Conservation (phyloP, 2,888 invertebrate genomes). For the Adelphocoris suturalis region DNA sequence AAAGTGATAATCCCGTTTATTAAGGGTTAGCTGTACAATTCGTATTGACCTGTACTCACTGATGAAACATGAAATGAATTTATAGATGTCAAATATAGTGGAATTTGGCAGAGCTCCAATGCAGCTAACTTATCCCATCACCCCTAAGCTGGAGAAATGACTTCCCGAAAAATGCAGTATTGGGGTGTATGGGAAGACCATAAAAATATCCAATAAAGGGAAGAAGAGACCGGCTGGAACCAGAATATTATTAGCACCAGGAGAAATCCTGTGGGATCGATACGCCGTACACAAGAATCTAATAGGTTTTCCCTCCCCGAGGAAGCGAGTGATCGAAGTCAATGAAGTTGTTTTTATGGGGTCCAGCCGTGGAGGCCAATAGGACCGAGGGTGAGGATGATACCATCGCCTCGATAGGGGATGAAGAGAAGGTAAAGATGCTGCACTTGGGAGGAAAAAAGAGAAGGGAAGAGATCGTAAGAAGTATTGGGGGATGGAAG, state of each 20-base stretch:
- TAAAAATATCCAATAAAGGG: conserved; percentile 67
- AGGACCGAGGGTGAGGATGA: conserved; percentile 59
- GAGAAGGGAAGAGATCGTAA: conserved; percentile 57
- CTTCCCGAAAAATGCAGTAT: background rate
- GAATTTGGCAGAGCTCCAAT: too few relatives aligned
- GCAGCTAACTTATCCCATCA: too few relatives aligned
- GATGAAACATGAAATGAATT: background rate
- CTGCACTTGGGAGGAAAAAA: conserved; percentile 58
- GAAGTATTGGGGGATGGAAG: conserved; percentile 61
- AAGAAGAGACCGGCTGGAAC: conserved; percentile 56
- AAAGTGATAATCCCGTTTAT: too few relatives aligned
- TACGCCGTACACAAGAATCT: conserved; percentile 61
- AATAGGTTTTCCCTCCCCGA: conserved; percentile 57
- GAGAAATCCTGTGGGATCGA: conserved; percentile 67
- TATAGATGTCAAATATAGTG: too few relatives aligned
- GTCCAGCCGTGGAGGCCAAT: conserved; percentile 16
- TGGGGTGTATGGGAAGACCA: background rate
- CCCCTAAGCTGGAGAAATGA: background rate
- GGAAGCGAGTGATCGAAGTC: conserved; percentile 68
- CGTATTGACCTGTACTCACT: too few relatives aligned
- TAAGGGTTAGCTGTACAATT: too few relatives aligned
- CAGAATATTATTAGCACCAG: conserved; percentile 70
- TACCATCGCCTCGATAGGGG: conserved; percentile 40
- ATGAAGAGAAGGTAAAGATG: conserved; percentile 47
- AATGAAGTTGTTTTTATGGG: conserved; percentile 71